Conservation (phyloP, 2,113 vertebrate genomes). For the Choloepus hoffmanni region DNA sequence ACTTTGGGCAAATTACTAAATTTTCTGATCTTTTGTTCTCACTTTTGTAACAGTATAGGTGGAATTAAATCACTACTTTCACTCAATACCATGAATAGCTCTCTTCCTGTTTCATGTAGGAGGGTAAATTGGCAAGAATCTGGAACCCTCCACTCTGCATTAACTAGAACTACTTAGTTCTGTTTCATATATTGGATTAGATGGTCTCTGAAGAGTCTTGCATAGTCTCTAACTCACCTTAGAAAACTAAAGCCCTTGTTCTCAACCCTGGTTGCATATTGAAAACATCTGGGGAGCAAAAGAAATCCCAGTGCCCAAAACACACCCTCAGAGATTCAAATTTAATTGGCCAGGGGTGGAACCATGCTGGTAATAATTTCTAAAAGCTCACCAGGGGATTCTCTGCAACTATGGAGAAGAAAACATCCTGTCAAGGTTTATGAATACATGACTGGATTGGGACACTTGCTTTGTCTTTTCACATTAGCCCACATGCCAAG, state of each 20-base stretch:
- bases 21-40: background rate
- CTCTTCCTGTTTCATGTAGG: background rate
- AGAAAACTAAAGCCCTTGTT: background rate
- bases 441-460: conserved; percentile 20
- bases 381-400: conserved; percentile 36
- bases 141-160: background rate
- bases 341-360: background rate
- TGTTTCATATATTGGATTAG: background rate
- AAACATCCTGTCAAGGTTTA: conserved; percentile 24
- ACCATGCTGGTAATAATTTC: background rate
- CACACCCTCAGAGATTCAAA: background rate
- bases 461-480: conserved; percentile 57
- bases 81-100: background rate
- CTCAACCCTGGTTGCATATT: background rate
- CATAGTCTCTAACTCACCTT: background rate
- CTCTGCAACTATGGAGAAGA: conserved; percentile 25
- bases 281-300: conserved; percentile 15
- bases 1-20: background rate
- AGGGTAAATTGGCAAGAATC: background rate
- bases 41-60: background rate
- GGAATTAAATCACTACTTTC: background rate
- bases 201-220: background rate
- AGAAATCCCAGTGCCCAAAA: background rate
- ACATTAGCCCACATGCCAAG: conserved; percentile 66
- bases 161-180: background rate